These are phyloP conservation scores for Micropoecilia bifurca DNA, from an alignment of 2,797 vertebrate species.

Conservation along the genomic window DNA sequence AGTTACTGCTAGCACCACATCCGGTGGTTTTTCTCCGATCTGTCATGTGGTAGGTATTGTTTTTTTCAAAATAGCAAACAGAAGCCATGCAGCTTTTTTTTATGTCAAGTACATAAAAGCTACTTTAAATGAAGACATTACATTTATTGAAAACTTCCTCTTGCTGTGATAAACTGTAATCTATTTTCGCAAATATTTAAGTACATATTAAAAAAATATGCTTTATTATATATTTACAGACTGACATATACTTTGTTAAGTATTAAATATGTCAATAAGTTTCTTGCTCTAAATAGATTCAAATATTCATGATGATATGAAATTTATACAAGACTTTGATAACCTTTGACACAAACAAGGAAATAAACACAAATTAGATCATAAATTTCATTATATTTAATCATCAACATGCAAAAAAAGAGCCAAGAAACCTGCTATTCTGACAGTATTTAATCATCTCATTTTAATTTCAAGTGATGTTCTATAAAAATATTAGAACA, in stretches of 20 bases:
- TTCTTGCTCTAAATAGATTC: not conserved
- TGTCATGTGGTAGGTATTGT: not conserved
- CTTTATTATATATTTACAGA: not conserved
- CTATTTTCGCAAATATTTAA: not conserved
- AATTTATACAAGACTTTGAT: not conserved
- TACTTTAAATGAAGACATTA: not conserved
- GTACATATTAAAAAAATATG: not conserved
- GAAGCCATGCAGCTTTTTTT: not conserved
- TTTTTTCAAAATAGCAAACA: too few relatives aligned
- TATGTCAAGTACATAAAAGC: not conserved
- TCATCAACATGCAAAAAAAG: not conserved
- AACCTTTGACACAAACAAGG: not conserved
- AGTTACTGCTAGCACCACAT: conserved; percentile 7
- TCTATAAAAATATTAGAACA: not conserved
- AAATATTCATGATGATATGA: not conserved
- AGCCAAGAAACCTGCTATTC: not conserved
- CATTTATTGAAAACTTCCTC: not conserved
- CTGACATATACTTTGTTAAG: not conserved
- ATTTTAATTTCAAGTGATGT: not conserved
- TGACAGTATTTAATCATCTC: not conserved
- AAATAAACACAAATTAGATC: not conserved
- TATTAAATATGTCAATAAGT: not conserved
- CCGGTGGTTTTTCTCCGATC: conserved; percentile 9
- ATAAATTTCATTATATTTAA: not conserved
- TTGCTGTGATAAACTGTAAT: not conserved